Percentiles rank a stretch among this genome's conserved stretches.
Evolutionary conservation across 1,140 invertebrate species (phyloP).

Genomic region (Neodiprion virginianus): DNA sequence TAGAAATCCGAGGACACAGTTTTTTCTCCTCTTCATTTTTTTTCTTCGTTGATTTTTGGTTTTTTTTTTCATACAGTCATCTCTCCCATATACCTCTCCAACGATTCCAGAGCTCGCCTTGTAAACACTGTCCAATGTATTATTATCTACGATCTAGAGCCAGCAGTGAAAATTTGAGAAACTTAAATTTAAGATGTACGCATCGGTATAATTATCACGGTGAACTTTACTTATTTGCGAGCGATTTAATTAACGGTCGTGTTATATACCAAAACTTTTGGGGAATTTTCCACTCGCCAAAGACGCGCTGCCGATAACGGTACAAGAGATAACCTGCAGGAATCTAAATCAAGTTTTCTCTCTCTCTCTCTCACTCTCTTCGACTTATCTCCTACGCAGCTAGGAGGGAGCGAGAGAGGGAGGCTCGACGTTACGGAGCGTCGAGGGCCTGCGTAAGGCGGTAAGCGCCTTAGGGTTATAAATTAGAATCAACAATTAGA

Average conservation of each 20-base stretch:
- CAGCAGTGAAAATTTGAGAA: too few species aligned
- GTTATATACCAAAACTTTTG: too few species aligned
- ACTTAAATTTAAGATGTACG: too few species aligned
- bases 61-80: neutral
- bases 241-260: too few species aligned
- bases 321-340: neutral
- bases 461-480: slow-evolving; percentile 7
- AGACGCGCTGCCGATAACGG: too few species aligned
- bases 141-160: too few species aligned
- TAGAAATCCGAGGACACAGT: slow-evolving; percentile 23
- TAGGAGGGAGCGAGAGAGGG: neutral
- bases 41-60: neutral
- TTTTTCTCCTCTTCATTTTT: neutral
- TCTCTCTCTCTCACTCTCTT: too few species aligned
- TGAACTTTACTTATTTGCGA: too few species aligned
- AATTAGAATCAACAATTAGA: slow-evolving; percentile 8
- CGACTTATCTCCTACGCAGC: too few species aligned
- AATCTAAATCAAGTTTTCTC: neutral
- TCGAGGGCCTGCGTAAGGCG: neutral
- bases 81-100: neutral
- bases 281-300: too few species aligned
- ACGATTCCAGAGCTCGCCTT: neutral
- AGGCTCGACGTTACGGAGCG: neutral
- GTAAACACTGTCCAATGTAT: too few species aligned
- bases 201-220: neutral